These are phyloP conservation scores for Eptesicus fuscus DNA, from an alignment of 2,113 vertebrate genomes.

Conservation along the genomic window DNA sequence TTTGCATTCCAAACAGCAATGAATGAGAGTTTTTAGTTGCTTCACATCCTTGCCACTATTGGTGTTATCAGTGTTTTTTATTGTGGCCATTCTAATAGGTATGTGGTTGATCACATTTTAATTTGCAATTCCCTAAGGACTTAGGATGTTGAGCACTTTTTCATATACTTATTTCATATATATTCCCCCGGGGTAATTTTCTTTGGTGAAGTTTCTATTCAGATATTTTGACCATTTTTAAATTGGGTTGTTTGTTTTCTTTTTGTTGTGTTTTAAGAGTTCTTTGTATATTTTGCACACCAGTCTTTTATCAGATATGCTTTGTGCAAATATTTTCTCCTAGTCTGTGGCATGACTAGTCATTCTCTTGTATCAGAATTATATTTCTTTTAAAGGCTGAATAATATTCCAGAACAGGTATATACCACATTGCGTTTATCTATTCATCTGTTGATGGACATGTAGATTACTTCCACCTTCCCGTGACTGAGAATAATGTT, in stretches of 20 bases:
- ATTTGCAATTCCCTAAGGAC: background rate
- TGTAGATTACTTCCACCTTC: background rate
- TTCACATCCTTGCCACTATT: background rate
- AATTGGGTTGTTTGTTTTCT: background rate
- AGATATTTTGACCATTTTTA: background rate
- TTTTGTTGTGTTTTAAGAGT: background rate
- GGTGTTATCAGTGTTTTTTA: background rate
- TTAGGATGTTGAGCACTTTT: background rate
- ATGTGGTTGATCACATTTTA: background rate
- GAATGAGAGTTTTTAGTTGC: background rate
- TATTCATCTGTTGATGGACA: background rate
- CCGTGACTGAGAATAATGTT: background rate
- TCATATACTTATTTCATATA: background rate
- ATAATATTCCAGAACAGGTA: background rate
- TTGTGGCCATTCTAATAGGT: background rate
- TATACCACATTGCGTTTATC: background rate
- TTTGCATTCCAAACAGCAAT: background rate
- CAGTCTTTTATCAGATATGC: background rate
- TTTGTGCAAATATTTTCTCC: background rate
- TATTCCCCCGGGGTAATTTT: background rate
- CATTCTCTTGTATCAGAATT: background rate
- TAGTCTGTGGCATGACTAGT: background rate
- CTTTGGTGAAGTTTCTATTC: background rate
- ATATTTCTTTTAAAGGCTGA: background rate
- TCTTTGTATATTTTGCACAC: background rate